phyloP scores from a whole-genome alignment of 2,888 invertebrate species.

The Rhimphoctona megacephalus region DNA sequence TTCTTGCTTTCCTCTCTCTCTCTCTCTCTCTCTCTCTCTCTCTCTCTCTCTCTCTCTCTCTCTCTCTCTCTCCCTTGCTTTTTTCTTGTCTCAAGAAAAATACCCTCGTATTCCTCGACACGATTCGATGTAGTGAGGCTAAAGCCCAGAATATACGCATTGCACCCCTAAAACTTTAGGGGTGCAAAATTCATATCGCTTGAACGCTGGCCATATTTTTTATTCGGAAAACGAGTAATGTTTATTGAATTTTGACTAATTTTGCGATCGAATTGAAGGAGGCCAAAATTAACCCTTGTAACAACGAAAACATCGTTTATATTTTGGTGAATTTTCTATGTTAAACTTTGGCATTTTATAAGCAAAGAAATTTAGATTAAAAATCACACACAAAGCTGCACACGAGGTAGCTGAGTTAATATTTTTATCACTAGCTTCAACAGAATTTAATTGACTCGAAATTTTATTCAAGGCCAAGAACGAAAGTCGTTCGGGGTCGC shows the following conservation, averaged over 20 bases:
- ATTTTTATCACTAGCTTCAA: background rate
- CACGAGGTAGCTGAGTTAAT: background rate
- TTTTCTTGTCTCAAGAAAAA: background rate
- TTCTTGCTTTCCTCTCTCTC: conserved; percentile 5
- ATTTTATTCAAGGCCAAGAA: conserved; percentile 12
- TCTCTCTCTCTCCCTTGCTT: background rate
- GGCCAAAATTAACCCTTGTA: background rate
- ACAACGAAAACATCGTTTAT: background rate
- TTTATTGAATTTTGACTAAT: background rate
- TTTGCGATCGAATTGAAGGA: background rate
- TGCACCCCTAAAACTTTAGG: background rate
- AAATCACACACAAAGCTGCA: background rate
- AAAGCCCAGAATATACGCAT: background rate
- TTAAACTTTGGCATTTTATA: background rate
- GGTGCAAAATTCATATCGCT: background rate
- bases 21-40: background rate
- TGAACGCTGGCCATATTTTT: background rate
- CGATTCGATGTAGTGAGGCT: background rate
- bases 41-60: background rate
- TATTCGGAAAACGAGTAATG: too few species aligned
- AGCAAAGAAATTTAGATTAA: background rate
- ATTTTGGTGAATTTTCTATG: background rate
- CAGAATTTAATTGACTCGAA: conserved; percentile 18
- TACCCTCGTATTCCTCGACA: background rate
- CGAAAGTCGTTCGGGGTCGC: conserved; percentile 37